phyloP scores from a whole-genome alignment of 2,888 invertebrate genomes.

The Dolichopus griseipennis region DNA sequence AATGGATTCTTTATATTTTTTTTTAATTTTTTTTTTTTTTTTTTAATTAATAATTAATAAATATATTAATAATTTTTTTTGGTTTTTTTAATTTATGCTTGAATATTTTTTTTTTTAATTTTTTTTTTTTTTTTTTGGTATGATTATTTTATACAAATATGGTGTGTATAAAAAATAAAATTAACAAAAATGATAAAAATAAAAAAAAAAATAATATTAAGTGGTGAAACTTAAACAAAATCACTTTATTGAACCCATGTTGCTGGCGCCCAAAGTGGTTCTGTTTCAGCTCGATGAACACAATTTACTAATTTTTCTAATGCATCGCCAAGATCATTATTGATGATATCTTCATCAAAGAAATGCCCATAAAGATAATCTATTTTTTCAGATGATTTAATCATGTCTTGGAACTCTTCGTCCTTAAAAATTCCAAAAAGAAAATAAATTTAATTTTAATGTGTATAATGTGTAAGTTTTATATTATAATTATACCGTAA shows the following conservation, averaged over 20 bases:
- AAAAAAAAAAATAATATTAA: neutral
- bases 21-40: no score
- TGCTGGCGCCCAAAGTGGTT: constrained; percentile 93
- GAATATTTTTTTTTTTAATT: neutral
- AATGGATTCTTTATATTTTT: no score
- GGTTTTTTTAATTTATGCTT: no score
- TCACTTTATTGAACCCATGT: constrained; percentile 75
- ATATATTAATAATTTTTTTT: no score
- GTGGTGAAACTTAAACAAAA: neutral
- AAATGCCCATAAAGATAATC: constrained; percentile 88
- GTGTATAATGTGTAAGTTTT: neutral
- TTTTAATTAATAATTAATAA: no score
- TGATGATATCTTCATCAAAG: constrained; percentile 89
- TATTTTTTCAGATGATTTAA: constrained; percentile 75
- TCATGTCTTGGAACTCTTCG: constrained; percentile 81
- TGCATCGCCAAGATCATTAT: constrained; percentile 77
- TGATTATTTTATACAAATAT: neutral
- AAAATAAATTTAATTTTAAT: neutral
- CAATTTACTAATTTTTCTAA: constrained; percentile 75
- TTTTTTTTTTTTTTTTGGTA: neutral
- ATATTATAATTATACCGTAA: constrained; percentile 59
- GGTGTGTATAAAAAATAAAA: neutral
- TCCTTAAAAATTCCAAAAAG: constrained; percentile 53
- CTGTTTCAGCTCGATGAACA: constrained; percentile 77
- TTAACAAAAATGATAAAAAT: neutral